Percentiles rank a stretch among this genome's conserved stretches.
These are phyloP conservation scores for Thrips palmi DNA, from an alignment of 1,140 invertebrate species.

Conservation along the genomic window DNA sequence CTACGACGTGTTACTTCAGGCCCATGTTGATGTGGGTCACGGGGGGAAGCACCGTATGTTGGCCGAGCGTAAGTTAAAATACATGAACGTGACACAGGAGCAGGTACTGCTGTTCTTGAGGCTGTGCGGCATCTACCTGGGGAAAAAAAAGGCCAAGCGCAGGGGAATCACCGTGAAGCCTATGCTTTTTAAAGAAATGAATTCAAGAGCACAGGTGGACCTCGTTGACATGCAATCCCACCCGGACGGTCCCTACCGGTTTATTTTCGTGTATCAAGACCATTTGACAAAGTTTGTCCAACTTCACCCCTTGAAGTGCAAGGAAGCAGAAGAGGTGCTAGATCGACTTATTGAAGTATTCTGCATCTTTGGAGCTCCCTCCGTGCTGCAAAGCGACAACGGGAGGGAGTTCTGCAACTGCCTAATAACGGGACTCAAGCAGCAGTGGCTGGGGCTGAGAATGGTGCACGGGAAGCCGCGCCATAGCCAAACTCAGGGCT, in stretches of 20 bases:
- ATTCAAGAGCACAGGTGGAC: constrained; percentile 24
- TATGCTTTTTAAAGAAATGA: constrained; percentile 19
- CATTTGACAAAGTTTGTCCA: constrained; percentile 26
- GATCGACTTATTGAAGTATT: constrained; percentile 20
- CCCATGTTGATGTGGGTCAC: too few species aligned
- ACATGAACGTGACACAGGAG: constrained; percentile 1
- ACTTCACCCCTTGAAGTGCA: too few species aligned
- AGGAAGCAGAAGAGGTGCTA: too few species aligned
- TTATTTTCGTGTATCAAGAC: constrained; percentile 26
- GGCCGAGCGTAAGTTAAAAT: too few species aligned
- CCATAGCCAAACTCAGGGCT: constrained; percentile 19
- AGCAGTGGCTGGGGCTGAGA: constrained; percentile 23
- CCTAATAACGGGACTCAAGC: constrained; percentile 18
- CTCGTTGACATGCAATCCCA: constrained; percentile 25
- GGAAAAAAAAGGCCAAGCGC: constrained; percentile 11
- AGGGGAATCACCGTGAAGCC: constrained; percentile 19
- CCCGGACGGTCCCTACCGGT: constrained; percentile 22
- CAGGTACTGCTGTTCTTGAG: background rate
- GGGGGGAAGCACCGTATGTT: too few species aligned
- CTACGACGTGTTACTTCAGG: too few species aligned
- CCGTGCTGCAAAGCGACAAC: constrained; percentile 22
- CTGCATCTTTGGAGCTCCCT: constrained; percentile 21
- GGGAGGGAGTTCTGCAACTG: constrained; percentile 22
- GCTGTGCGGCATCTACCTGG: background rate
- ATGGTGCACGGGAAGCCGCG: constrained; percentile 18